Conservation (phyloP, 2,888 invertebrate species). For the Calameuta idolon region DNA sequence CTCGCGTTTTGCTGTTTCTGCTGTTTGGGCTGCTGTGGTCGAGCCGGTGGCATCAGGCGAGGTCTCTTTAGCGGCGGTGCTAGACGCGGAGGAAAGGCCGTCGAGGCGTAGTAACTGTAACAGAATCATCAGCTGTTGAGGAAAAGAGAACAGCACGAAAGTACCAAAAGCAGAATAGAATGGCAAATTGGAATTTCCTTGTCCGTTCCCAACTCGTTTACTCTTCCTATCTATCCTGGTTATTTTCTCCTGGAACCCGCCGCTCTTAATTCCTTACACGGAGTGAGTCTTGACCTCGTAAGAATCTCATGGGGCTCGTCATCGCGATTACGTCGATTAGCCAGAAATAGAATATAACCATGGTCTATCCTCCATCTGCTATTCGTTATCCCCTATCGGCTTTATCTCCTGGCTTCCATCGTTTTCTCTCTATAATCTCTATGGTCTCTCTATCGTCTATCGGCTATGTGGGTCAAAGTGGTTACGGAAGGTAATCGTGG, state of each 20-base stretch:
- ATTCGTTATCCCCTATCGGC: background rate
- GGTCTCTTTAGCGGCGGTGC: conserved; percentile 74
- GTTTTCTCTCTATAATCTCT: conserved; percentile 3
- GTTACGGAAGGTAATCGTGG: conserved; percentile 8
- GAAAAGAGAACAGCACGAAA: conserved; percentile 17
- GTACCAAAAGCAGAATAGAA: background rate
- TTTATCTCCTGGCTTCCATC: background rate
- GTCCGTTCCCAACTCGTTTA: background rate
- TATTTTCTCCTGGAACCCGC: background rate
- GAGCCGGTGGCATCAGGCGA: conserved; percentile 70
- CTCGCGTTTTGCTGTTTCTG: conserved; percentile 59
- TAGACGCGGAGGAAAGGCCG: conserved; percentile 71
- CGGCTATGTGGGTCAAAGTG: conserved; percentile 14
- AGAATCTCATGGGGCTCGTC: background rate
- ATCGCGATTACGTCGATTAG: conserved; percentile 4
- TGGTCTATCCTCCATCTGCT: background rate
- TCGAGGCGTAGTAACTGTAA: conserved; percentile 75
- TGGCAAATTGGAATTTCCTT: background rate
- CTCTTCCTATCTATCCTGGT: background rate
- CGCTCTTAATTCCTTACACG: background rate
- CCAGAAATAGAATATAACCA: background rate
- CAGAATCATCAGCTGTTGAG: conserved; percentile 29
- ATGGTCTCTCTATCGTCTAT: conserved; percentile 9
- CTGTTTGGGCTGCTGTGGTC: conserved; percentile 60
- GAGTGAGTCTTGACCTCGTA: background rate